phyloP scores from a whole-genome alignment of 1,140 invertebrate species.

The Hyles vespertilio region DNA sequence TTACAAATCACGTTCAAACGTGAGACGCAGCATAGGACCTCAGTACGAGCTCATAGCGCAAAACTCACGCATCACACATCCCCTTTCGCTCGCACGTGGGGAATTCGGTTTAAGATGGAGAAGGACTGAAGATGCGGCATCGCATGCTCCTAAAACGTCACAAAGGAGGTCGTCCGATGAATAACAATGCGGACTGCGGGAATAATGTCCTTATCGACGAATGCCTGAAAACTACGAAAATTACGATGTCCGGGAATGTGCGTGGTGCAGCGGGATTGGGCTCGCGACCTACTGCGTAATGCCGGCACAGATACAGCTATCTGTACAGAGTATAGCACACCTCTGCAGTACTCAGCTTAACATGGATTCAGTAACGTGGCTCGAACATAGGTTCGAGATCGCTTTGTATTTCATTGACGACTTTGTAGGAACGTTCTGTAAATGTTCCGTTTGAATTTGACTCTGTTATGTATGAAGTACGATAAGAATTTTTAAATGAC shows the following conservation, averaged over 20 bases:
- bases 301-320: no score
- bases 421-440: no score
- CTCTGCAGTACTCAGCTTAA: no score
- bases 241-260: conserved; percentile 3
- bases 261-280: not conserved
- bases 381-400: no score
- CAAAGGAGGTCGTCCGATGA: conserved; percentile 66
- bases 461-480: no score
- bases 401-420: no score
- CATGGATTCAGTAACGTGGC: no score
- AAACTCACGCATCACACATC: conserved; percentile 46
- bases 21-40: conserved; percentile 42
- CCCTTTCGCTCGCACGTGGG: conserved; percentile 25
- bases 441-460: no score
- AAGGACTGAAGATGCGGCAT: conserved; percentile 59
- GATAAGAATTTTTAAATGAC: no score
- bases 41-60: conserved; percentile 52
- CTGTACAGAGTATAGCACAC: no score
- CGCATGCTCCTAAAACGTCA: conserved; percentile 57
- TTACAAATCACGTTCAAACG: conserved; percentile 10
- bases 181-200: conserved; percentile 73
- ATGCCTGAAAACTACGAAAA: conserved; percentile 12
- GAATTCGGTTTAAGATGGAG: conserved; percentile 6
- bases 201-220: conserved; percentile 57
- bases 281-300: no score